Percentiles rank a stretch among this genome's conserved stretches.
phyloP scores from a whole-genome alignment of 1,140 invertebrate species.

The Agraylea sexmaculata region DNA sequence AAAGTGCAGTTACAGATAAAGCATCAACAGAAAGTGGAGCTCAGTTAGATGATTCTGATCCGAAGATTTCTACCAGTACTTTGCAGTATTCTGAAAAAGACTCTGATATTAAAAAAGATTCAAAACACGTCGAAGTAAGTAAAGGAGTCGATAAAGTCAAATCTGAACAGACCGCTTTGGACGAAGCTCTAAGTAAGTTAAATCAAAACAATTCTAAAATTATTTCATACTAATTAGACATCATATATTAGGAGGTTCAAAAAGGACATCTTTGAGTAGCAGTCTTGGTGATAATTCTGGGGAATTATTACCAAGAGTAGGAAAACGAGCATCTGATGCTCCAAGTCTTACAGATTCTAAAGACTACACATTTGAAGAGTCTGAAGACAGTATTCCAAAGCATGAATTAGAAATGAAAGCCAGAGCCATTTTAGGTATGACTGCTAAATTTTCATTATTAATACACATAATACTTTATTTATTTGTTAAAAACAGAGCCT shows the following conservation, averaged over 20 bases:
- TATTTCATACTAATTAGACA: conserved; percentile 1
- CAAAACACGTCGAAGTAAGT: conserved; percentile 13
- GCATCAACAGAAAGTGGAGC: conserved; percentile 27
- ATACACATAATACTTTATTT: conserved; percentile 1
- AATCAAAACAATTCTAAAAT: conserved; percentile 4
- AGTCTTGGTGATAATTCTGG: conserved; percentile 14
- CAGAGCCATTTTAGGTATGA: conserved; percentile 15
- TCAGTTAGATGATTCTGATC: conserved; percentile 14
- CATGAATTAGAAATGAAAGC: conserved; percentile 16
- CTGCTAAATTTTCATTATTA: background rate
- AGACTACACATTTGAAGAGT: conserved; percentile 41
- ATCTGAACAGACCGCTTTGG: conserved; percentile 8
- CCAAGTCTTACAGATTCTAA: conserved; percentile 37
- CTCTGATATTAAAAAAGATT: conserved; percentile 9
- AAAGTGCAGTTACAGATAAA: conserved; percentile 39
- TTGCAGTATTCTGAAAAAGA: conserved; percentile 9
- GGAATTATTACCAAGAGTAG: conserved; percentile 21
- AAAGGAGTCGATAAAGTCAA: conserved; percentile 1
- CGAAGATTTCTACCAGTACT: conserved; percentile 14
- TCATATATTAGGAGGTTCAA: conserved; percentile 9
- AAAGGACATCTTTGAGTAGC: conserved; percentile 16
- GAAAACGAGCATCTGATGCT: conserved; percentile 37
- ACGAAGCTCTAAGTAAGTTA: conserved; percentile 16
- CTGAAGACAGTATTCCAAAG: conserved; percentile 34
- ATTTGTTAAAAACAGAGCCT: conserved; percentile 13